phyloP scores from a whole-genome alignment of 2,888 invertebrate genomes.

The Conomelus anceps region DNA sequence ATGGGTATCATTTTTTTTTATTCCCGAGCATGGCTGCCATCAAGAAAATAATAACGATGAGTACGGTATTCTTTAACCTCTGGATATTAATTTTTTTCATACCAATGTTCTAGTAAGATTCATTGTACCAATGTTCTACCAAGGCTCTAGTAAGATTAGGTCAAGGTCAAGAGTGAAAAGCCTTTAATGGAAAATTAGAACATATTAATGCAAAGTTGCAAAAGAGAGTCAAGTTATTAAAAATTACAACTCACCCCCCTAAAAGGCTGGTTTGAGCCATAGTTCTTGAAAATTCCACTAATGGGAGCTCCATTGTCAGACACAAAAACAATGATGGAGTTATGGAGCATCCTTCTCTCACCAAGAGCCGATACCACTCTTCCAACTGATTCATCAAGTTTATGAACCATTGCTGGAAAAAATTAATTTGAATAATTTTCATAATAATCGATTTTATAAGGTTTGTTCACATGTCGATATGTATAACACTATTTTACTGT shows the following conservation, averaged over 20 bases:
- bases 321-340: conserved; percentile 56
- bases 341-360: conserved; percentile 48
- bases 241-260: conserved; percentile 44
- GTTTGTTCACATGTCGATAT: too few species aligned
- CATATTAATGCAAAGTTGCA: neutral
- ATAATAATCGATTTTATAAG: neutral
- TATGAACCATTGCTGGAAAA: conserved; percentile 52
- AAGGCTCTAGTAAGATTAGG: neutral
- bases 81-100: too few species aligned
- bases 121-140: neutral
- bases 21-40: too few species aligned
- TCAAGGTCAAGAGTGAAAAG: too few species aligned
- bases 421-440: neutral
- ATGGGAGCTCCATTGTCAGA: conserved; percentile 57
- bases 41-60: too few species aligned
- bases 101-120: neutral
- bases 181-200: too few species aligned
- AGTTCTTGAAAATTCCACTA: conserved; percentile 42
- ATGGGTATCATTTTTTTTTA: too few species aligned
- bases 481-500: too few species aligned
- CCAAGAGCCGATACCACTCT: conserved; percentile 49
- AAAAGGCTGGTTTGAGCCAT: conserved; percentile 55
- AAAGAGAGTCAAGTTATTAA: neutral
- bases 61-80: too few species aligned
- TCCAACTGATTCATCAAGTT: conserved; percentile 57